Evolutionary conservation across 2,888 invertebrate species (phyloP), one percentile per base, ranked within the genome.

Genomic region (Caenorhabditis japonica): DNA sequence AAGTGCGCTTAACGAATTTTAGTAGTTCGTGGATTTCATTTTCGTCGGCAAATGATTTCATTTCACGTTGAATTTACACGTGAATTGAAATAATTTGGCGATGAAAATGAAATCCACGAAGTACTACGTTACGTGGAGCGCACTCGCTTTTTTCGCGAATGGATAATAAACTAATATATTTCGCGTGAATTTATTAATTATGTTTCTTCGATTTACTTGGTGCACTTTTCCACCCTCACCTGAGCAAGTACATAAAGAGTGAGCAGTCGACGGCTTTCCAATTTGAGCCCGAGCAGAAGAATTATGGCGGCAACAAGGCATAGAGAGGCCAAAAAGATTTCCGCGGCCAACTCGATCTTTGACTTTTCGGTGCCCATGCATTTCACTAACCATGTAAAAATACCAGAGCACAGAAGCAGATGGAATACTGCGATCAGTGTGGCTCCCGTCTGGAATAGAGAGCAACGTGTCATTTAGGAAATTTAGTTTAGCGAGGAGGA

Each of bases 361-460:
- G 71, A 53, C 19, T 75, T 77, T 23, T 72, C 77, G 12, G 77
- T 78, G 41, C 55, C 38, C 12, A 78, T 43, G 44, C 61, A 66
- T 23, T 69, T 49, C 21, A 80, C 47, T 10, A 79, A 60, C 55
- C 60, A 74, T 34, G 74, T 66, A 44, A 76, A 71, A 19, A 77
- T 70, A 4, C 70, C 53, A 21, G 58, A 49, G 44, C 78, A 74
- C 19, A 77, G 47, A 3, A 68, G 17, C 7, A 80, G 75, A 56
- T 80, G 80, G 34, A 78, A 74, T 1, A 70, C 43, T 21, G 77
- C 75, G 38, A 80, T 76, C 17, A 80, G 47, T 44, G 64, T 58
- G 10, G 80, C 73, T 21, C 77, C 80, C n/a, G 74, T 75, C 80
- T 80, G 75, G 46, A 80, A 77, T 46, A 27, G 41, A 41, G 41